These are phyloP conservation scores for Leptocoma aspasia DNA, from an alignment of 2,113 vertebrate species.

Conservation along the genomic window DNA sequence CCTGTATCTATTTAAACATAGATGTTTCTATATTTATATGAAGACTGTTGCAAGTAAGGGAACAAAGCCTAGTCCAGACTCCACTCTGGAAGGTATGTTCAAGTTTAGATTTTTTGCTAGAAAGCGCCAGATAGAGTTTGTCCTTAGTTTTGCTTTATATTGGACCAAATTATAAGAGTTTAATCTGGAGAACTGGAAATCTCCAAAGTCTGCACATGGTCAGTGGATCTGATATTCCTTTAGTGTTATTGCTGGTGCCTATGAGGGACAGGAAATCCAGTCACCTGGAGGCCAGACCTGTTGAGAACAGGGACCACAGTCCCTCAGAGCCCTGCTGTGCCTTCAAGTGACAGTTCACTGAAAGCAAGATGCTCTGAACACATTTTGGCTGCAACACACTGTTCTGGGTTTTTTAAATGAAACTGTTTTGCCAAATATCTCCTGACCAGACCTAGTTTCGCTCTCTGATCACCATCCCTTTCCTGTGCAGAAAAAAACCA, in stretches of 20 bases:
- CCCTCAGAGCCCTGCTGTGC: background rate
- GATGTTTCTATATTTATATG: background rate
- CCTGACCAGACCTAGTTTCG: background rate
- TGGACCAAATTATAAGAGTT: background rate
- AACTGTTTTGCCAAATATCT: background rate
- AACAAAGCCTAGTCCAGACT: background rate
- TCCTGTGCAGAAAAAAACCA: background rate
- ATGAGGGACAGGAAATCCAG: background rate
- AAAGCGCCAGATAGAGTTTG: background rate
- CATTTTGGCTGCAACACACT: background rate
- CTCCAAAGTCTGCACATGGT: background rate
- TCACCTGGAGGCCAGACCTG: background rate
- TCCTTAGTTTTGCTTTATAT: background rate
- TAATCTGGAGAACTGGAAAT: background rate
- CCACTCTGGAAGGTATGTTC: background rate
- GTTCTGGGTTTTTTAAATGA: background rate
- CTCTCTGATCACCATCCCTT: background rate
- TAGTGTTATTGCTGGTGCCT: background rate
- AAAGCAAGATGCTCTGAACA: background rate
- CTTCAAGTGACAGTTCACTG: background rate
- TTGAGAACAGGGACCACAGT: background rate
- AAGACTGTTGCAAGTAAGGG: background rate
- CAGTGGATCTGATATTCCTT: background rate
- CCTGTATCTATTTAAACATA: slow-evolving; percentile 28
- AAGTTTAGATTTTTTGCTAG: background rate